Conservation (phyloP, 2,113 vertebrate genomes). For the Chloropsis hardwickii region DNA sequence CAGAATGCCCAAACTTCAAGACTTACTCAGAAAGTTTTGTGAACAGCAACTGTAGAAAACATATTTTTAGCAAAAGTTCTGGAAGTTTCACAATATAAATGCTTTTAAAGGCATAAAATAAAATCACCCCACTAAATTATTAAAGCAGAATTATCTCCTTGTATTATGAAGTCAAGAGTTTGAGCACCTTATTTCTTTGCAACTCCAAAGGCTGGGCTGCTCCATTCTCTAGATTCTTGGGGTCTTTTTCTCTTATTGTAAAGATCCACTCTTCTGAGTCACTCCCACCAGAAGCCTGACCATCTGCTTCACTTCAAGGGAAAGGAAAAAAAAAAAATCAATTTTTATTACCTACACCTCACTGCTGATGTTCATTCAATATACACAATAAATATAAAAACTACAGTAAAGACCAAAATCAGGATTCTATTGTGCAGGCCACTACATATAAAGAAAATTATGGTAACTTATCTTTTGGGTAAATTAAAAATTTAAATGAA, state of each 20-base stretch:
- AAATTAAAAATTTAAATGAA: background rate
- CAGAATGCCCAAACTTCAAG: background rate
- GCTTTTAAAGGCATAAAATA: background rate
- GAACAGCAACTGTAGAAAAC: background rate
- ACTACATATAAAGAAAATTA: background rate
- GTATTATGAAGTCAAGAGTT: background rate
- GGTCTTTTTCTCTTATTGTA: slow-evolving; percentile 87
- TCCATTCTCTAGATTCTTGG: slow-evolving; percentile 82
- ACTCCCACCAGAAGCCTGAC: slow-evolving; percentile 82
- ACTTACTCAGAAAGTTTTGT: background rate
- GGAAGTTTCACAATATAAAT: background rate
- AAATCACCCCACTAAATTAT: background rate
- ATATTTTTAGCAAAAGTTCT: background rate
- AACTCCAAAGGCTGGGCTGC: slow-evolving; percentile 74
- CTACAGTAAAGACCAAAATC: background rate
- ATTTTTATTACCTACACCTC: background rate
- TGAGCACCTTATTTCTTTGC: slow-evolving; percentile 74
- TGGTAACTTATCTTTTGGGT: background rate
- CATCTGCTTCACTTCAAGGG: slow-evolving; percentile 81
- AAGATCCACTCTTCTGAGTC: slow-evolving; percentile 87
- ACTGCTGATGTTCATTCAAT: background rate
- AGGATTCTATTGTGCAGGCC: background rate
- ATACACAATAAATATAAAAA: background rate
- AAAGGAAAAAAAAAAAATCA: background rate
- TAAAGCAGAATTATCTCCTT: background rate